Conservation (phyloP, 2,113 vertebrate species). For the Pyrgilauda ruficollis region DNA sequence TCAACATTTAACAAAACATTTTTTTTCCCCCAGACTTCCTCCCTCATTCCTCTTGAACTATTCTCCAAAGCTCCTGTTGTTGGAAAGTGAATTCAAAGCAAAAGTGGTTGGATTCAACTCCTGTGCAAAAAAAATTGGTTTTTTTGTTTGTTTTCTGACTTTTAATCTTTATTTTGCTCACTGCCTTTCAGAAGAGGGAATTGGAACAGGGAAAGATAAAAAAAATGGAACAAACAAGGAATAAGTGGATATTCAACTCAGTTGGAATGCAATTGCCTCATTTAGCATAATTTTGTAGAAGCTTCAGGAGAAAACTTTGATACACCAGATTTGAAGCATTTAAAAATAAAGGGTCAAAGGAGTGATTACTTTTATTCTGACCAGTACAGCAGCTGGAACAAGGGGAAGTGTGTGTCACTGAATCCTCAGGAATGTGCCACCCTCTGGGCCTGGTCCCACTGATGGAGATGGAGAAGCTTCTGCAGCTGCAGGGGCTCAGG, state of each 20-base stretch:
- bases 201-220: background rate
- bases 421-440: background rate
- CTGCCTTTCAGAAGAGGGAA: background rate
- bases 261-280: constrained; percentile 4
- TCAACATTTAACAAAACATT: background rate
- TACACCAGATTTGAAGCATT: background rate
- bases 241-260: background rate
- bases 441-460: background rate
- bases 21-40: background rate
- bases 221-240: background rate
- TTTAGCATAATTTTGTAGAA: background rate
- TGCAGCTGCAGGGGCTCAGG: constrained; percentile 20
- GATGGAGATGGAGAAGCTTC: background rate
- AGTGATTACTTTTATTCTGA: background rate
- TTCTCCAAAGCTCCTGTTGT: background rate
- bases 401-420: background rate
- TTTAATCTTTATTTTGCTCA: background rate
- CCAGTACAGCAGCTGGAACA: background rate
- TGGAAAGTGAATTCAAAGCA: background rate
- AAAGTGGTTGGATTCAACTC: background rate
- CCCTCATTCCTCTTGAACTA: background rate
- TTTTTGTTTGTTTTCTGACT: background rate
- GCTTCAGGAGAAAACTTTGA: background rate
- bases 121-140: background rate
- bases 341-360: background rate